Conservation (phyloP, 2,113 vertebrate species). For the Sinosuthora webbiana region DNA sequence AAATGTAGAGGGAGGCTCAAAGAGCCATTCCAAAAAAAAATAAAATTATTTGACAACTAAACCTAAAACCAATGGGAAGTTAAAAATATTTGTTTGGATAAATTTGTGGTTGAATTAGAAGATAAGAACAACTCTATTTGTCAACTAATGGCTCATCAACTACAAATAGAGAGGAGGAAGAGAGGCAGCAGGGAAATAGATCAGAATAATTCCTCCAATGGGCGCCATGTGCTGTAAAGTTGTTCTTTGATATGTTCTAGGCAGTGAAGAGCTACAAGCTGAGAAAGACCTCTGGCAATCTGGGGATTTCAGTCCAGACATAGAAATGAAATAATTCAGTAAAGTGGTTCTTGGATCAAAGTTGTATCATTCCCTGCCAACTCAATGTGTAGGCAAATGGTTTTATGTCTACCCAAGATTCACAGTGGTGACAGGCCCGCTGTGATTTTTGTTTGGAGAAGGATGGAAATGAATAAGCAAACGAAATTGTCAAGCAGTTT, state of each 20-base stretch:
- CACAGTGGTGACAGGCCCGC: accelerated
- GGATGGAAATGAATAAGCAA: background rate
- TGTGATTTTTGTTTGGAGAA: background rate
- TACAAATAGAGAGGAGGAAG: background rate
- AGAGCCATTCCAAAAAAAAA: background rate
- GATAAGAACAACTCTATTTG: background rate
- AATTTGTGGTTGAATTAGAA: background rate
- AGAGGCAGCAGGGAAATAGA: background rate
- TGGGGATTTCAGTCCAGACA: background rate
- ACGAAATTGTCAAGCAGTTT: background rate
- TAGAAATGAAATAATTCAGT: background rate
- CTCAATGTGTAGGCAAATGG: background rate
- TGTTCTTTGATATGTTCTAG: background rate
- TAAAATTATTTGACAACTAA: background rate
- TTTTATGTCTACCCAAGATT: background rate
- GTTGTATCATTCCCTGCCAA: background rate
- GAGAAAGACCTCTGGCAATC: background rate
- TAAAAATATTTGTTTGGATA: background rate
- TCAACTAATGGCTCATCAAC: background rate
- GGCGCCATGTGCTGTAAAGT: background rate
- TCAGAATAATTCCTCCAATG: background rate
- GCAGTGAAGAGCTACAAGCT: background rate
- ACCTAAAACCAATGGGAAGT: background rate
- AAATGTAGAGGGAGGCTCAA: background rate
- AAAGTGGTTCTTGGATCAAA: background rate